Conservation (phyloP, 2,113 vertebrate species). For the Thomomys bottae region DNA sequence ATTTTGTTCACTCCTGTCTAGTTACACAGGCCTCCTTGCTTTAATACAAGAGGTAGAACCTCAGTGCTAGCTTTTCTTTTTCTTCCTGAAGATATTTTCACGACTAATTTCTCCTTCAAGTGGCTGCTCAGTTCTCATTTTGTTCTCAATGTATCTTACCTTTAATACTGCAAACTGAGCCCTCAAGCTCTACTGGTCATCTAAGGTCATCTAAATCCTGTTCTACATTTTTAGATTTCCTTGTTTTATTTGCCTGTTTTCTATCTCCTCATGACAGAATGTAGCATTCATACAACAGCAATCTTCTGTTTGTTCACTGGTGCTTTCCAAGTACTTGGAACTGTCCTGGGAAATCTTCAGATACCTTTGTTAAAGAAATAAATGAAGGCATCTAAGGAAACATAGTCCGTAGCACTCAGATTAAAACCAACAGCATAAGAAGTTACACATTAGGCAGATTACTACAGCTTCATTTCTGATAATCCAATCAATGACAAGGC, state of each 20-base stretch:
- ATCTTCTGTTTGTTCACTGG: constrained; percentile 15
- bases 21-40: background rate
- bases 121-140: background rate
- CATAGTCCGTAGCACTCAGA: background rate
- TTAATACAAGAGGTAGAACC: background rate
- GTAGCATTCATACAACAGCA: background rate
- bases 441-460: background rate
- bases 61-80: background rate
- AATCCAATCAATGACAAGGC: background rate
- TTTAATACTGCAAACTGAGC: background rate
- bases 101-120: background rate
- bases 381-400: background rate
- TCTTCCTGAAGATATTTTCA: background rate
- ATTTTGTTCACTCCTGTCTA: background rate
- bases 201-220: background rate
- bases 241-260: background rate
- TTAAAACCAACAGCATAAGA: constrained; percentile 5
- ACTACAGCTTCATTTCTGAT: background rate
- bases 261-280: background rate
- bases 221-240: too few species aligned
- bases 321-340: background rate
- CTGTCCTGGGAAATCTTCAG: background rate
- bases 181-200: background rate
- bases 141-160: background rate
- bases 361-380: background rate